phyloP scores from a whole-genome alignment of 2,888 invertebrate species.

The Euzophera pinguis region DNA sequence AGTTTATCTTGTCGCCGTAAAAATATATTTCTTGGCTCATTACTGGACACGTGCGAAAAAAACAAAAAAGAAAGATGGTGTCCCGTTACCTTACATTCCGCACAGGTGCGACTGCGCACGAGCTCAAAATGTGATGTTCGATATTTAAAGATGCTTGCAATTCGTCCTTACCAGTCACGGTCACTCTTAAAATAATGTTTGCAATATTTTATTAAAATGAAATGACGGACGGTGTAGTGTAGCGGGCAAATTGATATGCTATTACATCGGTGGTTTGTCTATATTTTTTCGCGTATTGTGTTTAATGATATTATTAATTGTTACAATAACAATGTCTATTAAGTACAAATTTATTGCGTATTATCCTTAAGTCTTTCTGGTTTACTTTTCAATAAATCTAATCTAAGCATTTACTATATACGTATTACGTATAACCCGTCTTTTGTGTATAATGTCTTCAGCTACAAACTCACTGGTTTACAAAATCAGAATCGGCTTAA shows the following conservation, averaged over 20 bases:
- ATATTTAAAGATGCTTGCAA: constrained; percentile 13
- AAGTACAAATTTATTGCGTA: no score
- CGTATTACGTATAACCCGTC: no score
- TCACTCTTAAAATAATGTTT: neutral
- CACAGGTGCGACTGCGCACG: constrained; percentile 44
- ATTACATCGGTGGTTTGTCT: no score
- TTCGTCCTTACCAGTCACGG: constrained; percentile 4
- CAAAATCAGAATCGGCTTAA: neutral
- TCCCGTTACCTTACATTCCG: constrained; percentile 43
- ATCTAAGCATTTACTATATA: no score
- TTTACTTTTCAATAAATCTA: no score
- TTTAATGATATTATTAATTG: no score
- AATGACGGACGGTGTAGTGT: no score
- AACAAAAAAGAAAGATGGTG: constrained; percentile 25
- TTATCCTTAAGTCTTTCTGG: no score
- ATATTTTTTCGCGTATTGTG: no score
- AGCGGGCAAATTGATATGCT: no score
- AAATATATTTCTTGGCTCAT: constrained; percentile 25
- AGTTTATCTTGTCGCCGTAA: constrained; percentile 5
- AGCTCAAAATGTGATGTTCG: constrained; percentile 30
- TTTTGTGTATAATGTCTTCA: neutral
- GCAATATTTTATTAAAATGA: neutral
- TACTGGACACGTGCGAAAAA: constrained; percentile 16
- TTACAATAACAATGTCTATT: no score
- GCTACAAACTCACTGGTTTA: neutral